Evolutionary conservation across 2,888 invertebrate genomes (phyloP), one percentile per base, ranked within the genome.

Genomic region (Rhodophaea formosa): DNA sequence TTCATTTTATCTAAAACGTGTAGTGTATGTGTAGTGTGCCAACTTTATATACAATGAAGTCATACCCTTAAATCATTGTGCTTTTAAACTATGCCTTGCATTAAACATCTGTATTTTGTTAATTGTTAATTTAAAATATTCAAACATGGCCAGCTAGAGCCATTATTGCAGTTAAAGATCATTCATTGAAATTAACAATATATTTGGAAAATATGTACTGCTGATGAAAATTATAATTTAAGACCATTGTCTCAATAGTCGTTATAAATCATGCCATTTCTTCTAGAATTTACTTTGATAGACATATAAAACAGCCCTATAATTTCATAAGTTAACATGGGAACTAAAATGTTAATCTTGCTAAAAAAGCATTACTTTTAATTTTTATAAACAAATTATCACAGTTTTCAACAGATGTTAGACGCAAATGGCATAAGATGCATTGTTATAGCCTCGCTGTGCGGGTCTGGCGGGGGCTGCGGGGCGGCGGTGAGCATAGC

Each of bases 401-500:
- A 16, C 14, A 14, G 8, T 16, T 44, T 3, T n/a, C 5, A n/a
- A 44, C 43, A 56, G 59, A 62, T 62, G 64, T 65, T 64, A 66
- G 55, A 66, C 59, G 62, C 62, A 64, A 59, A 67, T 70, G 61
- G 63, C 69, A 68, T 65, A 70, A 69, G 69, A 77, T 77, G 79
- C 75, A 75, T 74, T 82, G 79, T 80, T 80, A 81, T 67, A 69
- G 69, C 60, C 63, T 63, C 63, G 76, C 73, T 75, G 74, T 79
- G 77, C 72, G 69, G 70, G 70, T 61, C 63, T 59, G 69, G 60
- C 59, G 67, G 74, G 69, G 69, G 69, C 49, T 42, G 56, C 74
- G 76, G 77, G 74, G 75, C 69, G 73, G 77, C 74, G 74, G 80
- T 82, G 81, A 80, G 81, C 78, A 80, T 79, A 80, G 83, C 82